A percentile compares a stretch with the other conserved stretches of the same genome.
These are phyloP conservation scores for Hemibagrus wyckioides DNA, from an alignment of 2,113 vertebrate genomes.

Conservation along the genomic window DNA sequence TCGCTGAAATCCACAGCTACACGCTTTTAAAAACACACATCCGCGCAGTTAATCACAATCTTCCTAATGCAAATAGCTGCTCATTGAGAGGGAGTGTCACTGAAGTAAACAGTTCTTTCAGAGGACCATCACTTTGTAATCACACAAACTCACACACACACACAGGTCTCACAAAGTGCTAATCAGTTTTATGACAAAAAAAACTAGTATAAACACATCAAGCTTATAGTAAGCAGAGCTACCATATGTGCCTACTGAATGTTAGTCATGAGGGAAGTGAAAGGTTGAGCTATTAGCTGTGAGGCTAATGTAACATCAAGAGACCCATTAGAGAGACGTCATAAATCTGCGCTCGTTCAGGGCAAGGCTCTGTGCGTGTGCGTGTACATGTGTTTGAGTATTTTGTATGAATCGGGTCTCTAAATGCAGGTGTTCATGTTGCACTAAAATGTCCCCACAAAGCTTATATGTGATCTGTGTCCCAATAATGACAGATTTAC, in stretches of 20 bases:
- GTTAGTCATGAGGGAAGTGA: slow-evolving; percentile 13
- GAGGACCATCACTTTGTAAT: slow-evolving; percentile 68
- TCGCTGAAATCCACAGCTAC: not conserved
- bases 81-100: slow-evolving; percentile 40
- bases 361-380: slow-evolving; percentile 11
- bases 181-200: slow-evolving; percentile 4
- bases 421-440: not conserved
- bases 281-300: slow-evolving; percentile 28
- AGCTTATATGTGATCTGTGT: not conserved
- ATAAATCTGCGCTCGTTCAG: slow-evolving; percentile 41
- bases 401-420: not conserved
- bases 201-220: slow-evolving; percentile 1
- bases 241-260: slow-evolving; percentile 8
- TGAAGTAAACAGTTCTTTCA: slow-evolving; percentile 63
- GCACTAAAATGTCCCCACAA: not conserved
- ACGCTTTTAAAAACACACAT: not conserved
- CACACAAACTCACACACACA: not conserved
- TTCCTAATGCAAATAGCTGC: slow-evolving; percentile 51
- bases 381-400: not conserved
- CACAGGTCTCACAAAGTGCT: slow-evolving; percentile 10
- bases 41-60: slow-evolving; percentile 51
- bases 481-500: not conserved
- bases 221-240: not conserved
- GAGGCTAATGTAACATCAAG: slow-evolving; percentile 30
- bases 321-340: slow-evolving; percentile 29